Conservation (phyloP, 2,113 vertebrate species). For the Cyprinodon tularosa region DNA sequence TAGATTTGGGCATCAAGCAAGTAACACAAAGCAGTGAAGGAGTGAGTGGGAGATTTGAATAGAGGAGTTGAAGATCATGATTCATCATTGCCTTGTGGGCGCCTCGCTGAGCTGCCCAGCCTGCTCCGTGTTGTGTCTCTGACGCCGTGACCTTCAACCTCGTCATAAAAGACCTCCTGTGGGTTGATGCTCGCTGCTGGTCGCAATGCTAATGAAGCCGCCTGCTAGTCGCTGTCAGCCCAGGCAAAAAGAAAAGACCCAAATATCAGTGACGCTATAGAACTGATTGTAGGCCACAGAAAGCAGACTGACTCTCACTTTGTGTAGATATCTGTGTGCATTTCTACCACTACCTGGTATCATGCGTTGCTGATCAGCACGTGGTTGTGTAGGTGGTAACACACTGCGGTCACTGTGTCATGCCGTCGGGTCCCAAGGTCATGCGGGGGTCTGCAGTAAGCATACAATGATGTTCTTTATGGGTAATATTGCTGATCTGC, state of each 20-base stretch:
- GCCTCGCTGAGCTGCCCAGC: conserved; percentile 29
- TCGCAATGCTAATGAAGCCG: conserved; percentile 55
- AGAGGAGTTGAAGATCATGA: conserved; percentile 49
- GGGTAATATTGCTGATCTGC: conserved; percentile 41
- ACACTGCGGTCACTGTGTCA: conserved; percentile 62
- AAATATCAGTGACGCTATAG: conserved; percentile 28
- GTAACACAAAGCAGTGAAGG: not conserved
- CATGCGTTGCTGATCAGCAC: not conserved
- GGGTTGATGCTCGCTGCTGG: conserved; percentile 14
- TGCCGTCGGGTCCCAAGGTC: conserved; percentile 30
- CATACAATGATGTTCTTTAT: conserved; percentile 78
- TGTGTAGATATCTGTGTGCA: not conserved
- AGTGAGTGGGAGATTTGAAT: not conserved
- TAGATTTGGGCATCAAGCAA: conserved; percentile 10
- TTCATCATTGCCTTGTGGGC: conserved; percentile 51
- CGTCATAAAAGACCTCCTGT: conserved; percentile 58
- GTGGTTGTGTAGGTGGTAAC: conserved; percentile 62
- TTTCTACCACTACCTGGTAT: not conserved
- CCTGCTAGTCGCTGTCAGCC: conserved; percentile 23
- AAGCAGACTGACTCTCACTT: not conserved
- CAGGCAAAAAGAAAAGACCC: conserved; percentile 36
- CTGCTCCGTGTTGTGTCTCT: conserved; percentile 49
- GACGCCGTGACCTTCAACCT: conserved; percentile 57
- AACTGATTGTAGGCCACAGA: conserved; percentile 20
- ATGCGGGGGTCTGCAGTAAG: conserved; percentile 41